These are phyloP conservation scores for Capricornis sumatraensis DNA, from an alignment of 2,113 vertebrate genomes.

Conservation along the genomic window DNA sequence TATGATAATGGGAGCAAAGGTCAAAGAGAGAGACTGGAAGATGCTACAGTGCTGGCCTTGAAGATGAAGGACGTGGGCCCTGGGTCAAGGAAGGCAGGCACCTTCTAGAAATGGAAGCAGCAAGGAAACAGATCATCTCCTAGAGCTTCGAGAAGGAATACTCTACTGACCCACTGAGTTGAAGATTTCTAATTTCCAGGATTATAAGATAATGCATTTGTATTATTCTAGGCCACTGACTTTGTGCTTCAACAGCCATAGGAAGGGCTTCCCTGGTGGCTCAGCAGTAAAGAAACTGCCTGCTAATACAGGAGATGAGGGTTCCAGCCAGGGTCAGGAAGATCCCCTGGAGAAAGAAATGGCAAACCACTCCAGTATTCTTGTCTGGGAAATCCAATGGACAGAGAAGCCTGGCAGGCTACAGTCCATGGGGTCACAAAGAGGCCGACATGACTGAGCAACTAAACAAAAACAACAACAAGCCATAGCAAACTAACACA, in stretches of 20 bases:
- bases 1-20: background rate
- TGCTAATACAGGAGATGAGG: background rate
- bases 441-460: background rate
- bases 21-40: background rate
- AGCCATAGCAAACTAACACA: background rate
- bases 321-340: background rate
- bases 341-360: background rate
- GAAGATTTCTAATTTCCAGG: background rate
- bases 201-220: background rate
- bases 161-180: background rate
- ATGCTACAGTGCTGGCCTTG: no score
- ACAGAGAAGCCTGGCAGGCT: background rate
- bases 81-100: background rate
- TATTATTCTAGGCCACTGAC: background rate
- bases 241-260: background rate
- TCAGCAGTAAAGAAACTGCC: background rate
- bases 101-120: background rate
- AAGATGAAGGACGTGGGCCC: accelerated
- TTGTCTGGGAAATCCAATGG: background rate
- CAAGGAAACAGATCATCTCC: background rate
- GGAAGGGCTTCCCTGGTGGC: background rate
- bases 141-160: background rate
- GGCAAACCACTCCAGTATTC: background rate
- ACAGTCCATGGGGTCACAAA: background rate
- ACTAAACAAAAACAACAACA: background rate